These are phyloP conservation scores for Drosophila pegasa DNA, from an alignment of 2,888 invertebrate genomes.

Conservation along the genomic window DNA sequence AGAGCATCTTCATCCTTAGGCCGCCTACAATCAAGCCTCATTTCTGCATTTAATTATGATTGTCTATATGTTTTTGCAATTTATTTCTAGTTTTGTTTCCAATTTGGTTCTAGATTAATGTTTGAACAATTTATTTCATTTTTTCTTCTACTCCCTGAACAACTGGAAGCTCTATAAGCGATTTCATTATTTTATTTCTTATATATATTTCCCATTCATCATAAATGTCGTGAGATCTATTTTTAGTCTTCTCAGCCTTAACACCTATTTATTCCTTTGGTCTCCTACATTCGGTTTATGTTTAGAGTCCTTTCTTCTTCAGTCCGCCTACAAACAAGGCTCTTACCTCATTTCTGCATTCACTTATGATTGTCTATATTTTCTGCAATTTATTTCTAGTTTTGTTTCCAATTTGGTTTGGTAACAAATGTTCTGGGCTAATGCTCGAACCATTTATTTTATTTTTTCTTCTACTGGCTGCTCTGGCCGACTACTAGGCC, in stretches of 20 bases:
- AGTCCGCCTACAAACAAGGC: no score
- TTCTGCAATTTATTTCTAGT: conserved; percentile 71
- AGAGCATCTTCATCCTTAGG: no score
- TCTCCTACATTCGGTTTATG: no score
- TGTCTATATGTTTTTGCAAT: conserved; percentile 59
- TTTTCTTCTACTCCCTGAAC: no score
- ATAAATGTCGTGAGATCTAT: neutral
- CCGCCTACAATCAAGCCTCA: no score
- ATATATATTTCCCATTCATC: neutral
- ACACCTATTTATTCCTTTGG: no score
- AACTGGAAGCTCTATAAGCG: neutral
- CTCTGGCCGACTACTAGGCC: no score
- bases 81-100: conserved; percentile 68
- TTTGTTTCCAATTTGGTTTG: conserved; percentile 35
- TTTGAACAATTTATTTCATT: conserved; percentile 30
- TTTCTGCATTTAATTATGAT: conserved; percentile 44
- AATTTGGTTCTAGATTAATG: conserved; percentile 53
- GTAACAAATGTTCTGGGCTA: conserved; percentile 62
- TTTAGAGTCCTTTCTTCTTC: no score
- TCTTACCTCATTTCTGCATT: no score
- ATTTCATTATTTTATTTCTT: conserved; percentile 18
- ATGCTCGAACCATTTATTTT: conserved; percentile 39
- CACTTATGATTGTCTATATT: conserved; percentile 55
- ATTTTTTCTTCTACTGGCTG: no score
- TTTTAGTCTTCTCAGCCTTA: neutral